A percentile compares a stretch with the other conserved stretches of the same genome.
These are phyloP conservation scores for Synergus umbraculus DNA, from an alignment of 2,888 invertebrate species.

Conservation along the genomic window DNA sequence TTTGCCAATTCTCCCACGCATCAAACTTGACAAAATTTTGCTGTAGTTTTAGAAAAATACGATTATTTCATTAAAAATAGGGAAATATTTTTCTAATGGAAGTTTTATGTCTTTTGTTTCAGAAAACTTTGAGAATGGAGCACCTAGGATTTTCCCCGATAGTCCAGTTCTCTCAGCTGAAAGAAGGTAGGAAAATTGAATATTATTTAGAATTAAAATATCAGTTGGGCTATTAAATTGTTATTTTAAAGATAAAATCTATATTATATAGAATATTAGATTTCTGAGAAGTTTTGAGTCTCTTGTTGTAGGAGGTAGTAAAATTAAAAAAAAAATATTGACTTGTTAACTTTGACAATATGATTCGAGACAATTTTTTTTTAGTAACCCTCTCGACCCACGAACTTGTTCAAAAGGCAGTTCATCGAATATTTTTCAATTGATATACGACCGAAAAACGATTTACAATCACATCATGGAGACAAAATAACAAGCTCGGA, in stretches of 20 bases:
- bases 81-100: too few relatives aligned
- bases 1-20: conserved; percentile 31
- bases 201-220: too few relatives aligned
- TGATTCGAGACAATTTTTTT: background rate
- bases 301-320: background rate
- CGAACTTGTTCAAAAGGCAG: background rate
- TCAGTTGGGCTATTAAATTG: too few relatives aligned
- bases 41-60: too few relatives aligned
- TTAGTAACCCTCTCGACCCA: background rate
- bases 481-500: conserved; percentile 55
- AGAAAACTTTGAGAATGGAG: too few relatives aligned
- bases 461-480: conserved; percentile 55
- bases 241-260: too few relatives aligned
- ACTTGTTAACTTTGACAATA: background rate
- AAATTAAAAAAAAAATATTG: background rate
- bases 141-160: too few relatives aligned
- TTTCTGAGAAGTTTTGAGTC: background rate
- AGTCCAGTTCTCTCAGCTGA: too few relatives aligned
- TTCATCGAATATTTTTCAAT: conserved; percentile 62
- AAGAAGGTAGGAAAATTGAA: too few relatives aligned
- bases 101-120: too few relatives aligned
- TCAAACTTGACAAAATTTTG: background rate
- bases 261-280: background rate
- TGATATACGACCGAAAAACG: conserved; percentile 61
- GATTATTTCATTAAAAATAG: too few relatives aligned